phyloP scores from a whole-genome alignment of 2,888 invertebrate genomes.

The Pandemis corylana region DNA sequence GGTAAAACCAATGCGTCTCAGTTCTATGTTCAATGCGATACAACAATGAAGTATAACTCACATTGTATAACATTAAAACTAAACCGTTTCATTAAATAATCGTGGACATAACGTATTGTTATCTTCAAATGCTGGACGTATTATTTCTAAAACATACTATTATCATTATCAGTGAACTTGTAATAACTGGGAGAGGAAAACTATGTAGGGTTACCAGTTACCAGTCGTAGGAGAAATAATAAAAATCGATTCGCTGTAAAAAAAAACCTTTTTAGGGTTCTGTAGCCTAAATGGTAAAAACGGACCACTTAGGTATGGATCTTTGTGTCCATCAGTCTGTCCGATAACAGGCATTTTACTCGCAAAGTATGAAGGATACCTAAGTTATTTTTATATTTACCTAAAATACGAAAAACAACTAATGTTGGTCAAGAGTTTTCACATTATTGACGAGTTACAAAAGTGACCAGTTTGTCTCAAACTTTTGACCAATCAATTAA shows the following conservation, averaged over 20 bases:
- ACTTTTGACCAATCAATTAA: too few relatives aligned
- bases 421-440: too few relatives aligned
- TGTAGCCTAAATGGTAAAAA: too few relatives aligned
- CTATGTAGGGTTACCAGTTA: background rate
- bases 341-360: too few relatives aligned
- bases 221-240: background rate
- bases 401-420: too few relatives aligned
- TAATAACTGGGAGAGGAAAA: constrained; percentile 15
- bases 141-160: constrained; percentile 41
- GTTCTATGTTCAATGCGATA: background rate
- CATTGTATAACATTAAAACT: background rate
- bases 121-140: constrained; percentile 37
- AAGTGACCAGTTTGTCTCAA: too few relatives aligned
- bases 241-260: background rate
- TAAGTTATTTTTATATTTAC: too few relatives aligned
- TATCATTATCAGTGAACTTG: constrained; percentile 37
- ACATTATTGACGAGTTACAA: too few relatives aligned
- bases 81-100: constrained; percentile 18
- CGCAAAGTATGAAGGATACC: too few relatives aligned
- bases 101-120: constrained; percentile 34
- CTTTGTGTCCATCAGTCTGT: too few relatives aligned
- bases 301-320: too few relatives aligned
- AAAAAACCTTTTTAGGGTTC: background rate
- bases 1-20: background rate
- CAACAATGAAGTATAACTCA: background rate